phyloP scores from a whole-genome alignment of 30 jellyfish, hydroid and myxozoan species.

The Turritopsis rubra region DNA sequence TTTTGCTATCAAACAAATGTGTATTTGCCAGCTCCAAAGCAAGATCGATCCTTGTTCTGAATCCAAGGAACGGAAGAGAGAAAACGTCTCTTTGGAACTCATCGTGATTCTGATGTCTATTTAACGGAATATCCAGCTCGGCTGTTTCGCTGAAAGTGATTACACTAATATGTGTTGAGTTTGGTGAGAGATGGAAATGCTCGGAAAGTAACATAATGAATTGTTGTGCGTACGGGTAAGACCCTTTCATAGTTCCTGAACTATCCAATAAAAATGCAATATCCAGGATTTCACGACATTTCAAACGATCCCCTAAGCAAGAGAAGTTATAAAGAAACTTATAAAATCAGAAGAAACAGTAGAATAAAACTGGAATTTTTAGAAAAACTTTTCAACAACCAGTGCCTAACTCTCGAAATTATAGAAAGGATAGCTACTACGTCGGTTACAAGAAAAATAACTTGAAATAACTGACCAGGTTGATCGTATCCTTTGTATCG shows the following conservation, averaged over 20 bases:
- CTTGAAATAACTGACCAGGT: neutral
- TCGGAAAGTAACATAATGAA: neutral
- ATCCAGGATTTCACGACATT: neutral
- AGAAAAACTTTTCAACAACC: too few relatives aligned
- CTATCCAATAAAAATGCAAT: slow-evolving; percentile 5
- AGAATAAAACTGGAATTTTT: too few relatives aligned
- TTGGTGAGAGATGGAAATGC: neutral
- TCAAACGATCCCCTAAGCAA: neutral
- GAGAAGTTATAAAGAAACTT: neutral
- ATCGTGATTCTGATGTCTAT: neutral
- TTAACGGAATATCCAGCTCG: neutral
- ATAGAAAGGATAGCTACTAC: too few relatives aligned
- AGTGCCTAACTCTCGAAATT: too few relatives aligned
- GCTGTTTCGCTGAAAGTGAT: slow-evolving; percentile 22
- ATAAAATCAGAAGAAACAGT: neutral
- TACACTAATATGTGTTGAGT: slow-evolving; percentile 13
- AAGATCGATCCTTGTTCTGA: slow-evolving; percentile 17
- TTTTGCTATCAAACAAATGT: neutral
- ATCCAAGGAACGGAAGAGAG: slow-evolving; percentile 3
- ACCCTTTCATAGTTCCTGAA: slow-evolving; percentile 19
- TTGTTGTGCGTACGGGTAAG: slow-evolving; percentile 11
- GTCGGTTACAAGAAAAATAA: too few relatives aligned
- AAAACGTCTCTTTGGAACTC: slow-evolving; percentile 3
- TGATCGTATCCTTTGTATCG: neutral
- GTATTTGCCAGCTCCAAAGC: slow-evolving; percentile 19